phyloP scores from a whole-genome alignment of 2,797 vertebrate species.

The Sciaenops ocellatus region DNA sequence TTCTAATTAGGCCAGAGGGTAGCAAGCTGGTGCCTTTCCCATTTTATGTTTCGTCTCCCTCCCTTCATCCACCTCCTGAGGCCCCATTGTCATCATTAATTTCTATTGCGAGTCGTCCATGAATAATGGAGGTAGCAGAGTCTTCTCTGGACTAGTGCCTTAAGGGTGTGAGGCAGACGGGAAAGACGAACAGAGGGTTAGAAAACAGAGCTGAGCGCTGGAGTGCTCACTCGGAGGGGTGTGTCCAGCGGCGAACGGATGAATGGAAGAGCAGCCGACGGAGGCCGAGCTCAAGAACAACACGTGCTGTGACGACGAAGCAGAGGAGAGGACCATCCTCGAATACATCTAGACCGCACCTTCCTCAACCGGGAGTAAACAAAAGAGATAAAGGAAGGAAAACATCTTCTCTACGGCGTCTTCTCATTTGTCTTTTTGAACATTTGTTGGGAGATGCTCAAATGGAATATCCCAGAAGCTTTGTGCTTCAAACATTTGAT shows the following conservation, averaged over 20 bases:
- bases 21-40: slow-evolving; percentile 54
- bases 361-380: slow-evolving; percentile 24
- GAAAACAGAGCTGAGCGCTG: neutral
- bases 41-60: slow-evolving; percentile 26
- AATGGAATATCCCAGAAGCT: slow-evolving; percentile 9
- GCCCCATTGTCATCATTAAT: slow-evolving; percentile 66
- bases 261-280: slow-evolving; percentile 48
- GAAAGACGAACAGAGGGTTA: slow-evolving; percentile 8
- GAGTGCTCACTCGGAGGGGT: slow-evolving; percentile 35
- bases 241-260: slow-evolving; percentile 52
- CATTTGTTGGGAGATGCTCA: neutral
- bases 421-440: neutral
- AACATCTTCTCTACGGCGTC: fast-evolving
- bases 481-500: neutral
- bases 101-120: slow-evolving; percentile 44
- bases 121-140: slow-evolving; percentile 62
- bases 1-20: slow-evolving; percentile 58
- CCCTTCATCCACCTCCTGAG: slow-evolving; percentile 42
- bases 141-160: slow-evolving; percentile 59
- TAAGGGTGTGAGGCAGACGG: slow-evolving; percentile 25
- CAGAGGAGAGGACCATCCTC: slow-evolving; percentile 8
- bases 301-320: slow-evolving; percentile 43
- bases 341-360: slow-evolving; percentile 4
- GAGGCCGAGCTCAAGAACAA: slow-evolving; percentile 30
- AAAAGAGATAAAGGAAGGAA: neutral